Base-by-base conservation (phyloP, 2,113 vertebrate genomes). In the Cacatua alba region DNA sequence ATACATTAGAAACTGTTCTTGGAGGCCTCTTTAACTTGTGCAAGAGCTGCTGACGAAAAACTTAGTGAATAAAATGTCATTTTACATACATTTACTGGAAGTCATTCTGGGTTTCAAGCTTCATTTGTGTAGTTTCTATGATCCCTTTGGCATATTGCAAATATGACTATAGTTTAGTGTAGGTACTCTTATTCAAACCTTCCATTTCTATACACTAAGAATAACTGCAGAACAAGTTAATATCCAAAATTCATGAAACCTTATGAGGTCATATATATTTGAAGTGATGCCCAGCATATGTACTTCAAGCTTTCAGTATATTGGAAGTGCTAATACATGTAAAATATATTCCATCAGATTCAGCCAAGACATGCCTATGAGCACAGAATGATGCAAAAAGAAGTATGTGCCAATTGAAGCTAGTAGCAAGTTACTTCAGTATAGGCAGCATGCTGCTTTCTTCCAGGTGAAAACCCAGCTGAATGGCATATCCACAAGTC, bases 401-500 rank as follows among this genome's bases (percentile, higher is more conserved):
- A 60, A 80, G 44, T 17, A 72, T 17, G 65, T 91, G 95, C 67
- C 95, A 96, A 48, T 79, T 90, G 94, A 91, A 96, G 57, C 92
- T 90, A 92, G 90, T 96, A 96, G 80, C 78, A 97, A 92, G 84
- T 94, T 79, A 79, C 74, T 93, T 48, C 62, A 41, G 53, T 62
- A 86, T 70, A 84, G 95, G 95, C 95, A 86, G 70, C 17, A 19
- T 60, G 86, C 86, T 88, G 70, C 70, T 82, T 92, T 68, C 82
- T 93, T 95, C 94, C 94, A 96, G 95, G 86, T 94, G 82, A 94
- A 96, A 96, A 94, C 88, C 95, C 94, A 97, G 86, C 65, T 91
- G 90, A 95, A 86, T 88, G 77, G 94, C 86, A 91, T 75, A 82
- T 49, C 90, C 62, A 35, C 69, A 53, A 94, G 86, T 92, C 80